Conservation (phyloP, 2,888 invertebrate genomes). For the Macrophya annulata region DNA sequence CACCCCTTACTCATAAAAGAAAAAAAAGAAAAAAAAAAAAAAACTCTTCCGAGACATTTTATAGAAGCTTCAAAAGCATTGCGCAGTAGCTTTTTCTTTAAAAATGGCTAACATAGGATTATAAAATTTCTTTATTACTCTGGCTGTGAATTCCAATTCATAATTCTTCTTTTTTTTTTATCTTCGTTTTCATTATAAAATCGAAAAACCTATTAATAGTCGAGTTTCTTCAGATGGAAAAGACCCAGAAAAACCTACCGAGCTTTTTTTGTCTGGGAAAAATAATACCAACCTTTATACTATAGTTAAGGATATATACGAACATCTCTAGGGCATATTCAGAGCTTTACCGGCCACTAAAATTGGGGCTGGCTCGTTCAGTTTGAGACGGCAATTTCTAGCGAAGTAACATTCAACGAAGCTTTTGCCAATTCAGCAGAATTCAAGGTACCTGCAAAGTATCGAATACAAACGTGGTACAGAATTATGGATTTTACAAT, state of each 20-base stretch:
- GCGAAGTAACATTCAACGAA: conserved; percentile 24
- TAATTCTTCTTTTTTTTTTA: neutral
- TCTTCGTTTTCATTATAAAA: neutral
- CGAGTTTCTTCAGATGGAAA: neutral
- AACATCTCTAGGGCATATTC: conserved; percentile 4
- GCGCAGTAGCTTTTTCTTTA: neutral
- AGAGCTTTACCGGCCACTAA: conserved; percentile 7
- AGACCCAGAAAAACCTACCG: neutral
- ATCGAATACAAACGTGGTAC: neutral
- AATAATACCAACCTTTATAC: neutral
- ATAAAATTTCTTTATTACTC: neutral
- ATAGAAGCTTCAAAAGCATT: neutral
- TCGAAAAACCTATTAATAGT: neutral
- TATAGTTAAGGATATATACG: neutral
- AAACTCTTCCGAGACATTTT: neutral
- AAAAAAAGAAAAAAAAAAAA: neutral
- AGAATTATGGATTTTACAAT: neutral
- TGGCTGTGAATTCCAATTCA: neutral
- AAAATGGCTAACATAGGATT: no score
- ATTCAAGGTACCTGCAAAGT: neutral
- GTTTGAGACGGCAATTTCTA: conserved; percentile 3
- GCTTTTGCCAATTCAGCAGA: conserved; percentile 15
- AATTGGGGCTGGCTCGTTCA: neutral
- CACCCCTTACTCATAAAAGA: neutral
- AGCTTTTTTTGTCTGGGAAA: neutral